These are phyloP conservation scores for Tragelaphus imberbis DNA, from an alignment of 2,113 vertebrate genomes.

Conservation along the genomic window DNA sequence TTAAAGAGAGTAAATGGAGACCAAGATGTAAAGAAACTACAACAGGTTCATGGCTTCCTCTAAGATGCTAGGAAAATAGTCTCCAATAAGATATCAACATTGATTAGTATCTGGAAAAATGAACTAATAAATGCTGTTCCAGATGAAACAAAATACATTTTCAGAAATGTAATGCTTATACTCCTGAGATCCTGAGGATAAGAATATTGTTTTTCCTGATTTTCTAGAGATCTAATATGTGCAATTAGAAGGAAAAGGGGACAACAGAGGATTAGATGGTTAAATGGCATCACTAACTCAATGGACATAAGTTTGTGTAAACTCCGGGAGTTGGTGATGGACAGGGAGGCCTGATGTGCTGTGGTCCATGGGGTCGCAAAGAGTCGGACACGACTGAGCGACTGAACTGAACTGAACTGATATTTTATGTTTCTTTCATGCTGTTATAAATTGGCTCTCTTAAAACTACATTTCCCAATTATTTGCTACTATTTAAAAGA, in stretches of 20 bases:
- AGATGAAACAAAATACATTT: background rate
- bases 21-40: background rate
- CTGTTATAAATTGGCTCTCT: background rate
- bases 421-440: background rate
- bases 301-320: background rate
- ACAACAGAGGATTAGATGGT: background rate
- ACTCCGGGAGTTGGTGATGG: background rate
- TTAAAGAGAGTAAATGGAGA: background rate
- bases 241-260: background rate
- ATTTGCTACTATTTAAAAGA: background rate
- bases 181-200: background rate
- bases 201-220: background rate
- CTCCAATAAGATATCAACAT: background rate
- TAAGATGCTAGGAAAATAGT: background rate
- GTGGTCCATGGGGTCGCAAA: background rate
- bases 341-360: background rate
- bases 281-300: background rate
- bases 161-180: background rate
- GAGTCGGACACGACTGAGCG: fast-evolving
- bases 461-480: background rate
- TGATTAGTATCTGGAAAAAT: background rate
- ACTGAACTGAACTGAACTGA: background rate
- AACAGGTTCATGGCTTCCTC: background rate
- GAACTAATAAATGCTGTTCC: background rate
- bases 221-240: background rate